Conservation (phyloP, 2,888 invertebrate species). For the Drosophila putrida region DNA sequence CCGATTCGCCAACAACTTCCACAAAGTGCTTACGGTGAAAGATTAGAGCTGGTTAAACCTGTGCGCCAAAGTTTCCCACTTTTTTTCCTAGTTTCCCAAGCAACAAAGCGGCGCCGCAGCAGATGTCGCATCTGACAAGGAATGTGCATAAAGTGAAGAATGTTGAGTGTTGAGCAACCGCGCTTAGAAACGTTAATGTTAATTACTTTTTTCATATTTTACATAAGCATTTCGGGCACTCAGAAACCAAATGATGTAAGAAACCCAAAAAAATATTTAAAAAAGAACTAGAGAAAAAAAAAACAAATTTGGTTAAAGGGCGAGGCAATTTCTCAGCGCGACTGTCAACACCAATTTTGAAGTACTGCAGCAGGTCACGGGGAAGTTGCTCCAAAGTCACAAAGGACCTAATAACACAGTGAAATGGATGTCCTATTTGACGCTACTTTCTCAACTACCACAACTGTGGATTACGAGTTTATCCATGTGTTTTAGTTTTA, state of each 20-base stretch:
- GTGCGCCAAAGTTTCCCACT: slow-evolving; percentile 60
- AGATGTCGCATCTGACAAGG: slow-evolving; percentile 41
- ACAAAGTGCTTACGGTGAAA: slow-evolving; percentile 57
- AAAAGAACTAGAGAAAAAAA: background rate
- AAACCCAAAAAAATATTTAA: background rate
- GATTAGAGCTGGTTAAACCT: slow-evolving; percentile 61
- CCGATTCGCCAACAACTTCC: slow-evolving; percentile 6
- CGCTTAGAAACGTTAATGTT: slow-evolving; percentile 62
- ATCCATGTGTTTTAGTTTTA: slow-evolving; percentile 56
- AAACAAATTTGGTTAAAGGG: slow-evolving; percentile 17
- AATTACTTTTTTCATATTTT: slow-evolving; percentile 67
- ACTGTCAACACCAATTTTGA: slow-evolving; percentile 84
- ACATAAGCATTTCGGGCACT: slow-evolving; percentile 57
- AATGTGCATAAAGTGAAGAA: slow-evolving; percentile 36
- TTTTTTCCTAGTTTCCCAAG: slow-evolving; percentile 73
- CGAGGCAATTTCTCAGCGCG: slow-evolving; percentile 80
- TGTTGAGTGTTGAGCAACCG: slow-evolving; percentile 48
- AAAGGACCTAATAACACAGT: slow-evolving; percentile 42
- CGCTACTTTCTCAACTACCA: slow-evolving; percentile 11
- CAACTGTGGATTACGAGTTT: slow-evolving; percentile 7
- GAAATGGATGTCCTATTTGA: slow-evolving; percentile 27
- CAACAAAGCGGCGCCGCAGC: slow-evolving; percentile 22
- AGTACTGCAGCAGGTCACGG: slow-evolving; percentile 68
- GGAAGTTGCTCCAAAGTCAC: slow-evolving; percentile 20
- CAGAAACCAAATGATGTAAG: slow-evolving; percentile 25